Evolutionary conservation across 2,797 vertebrate genomes (phyloP), one percentile per base, ranked within the genome.

Genomic region (Acanthurus leucopareius): DNA sequence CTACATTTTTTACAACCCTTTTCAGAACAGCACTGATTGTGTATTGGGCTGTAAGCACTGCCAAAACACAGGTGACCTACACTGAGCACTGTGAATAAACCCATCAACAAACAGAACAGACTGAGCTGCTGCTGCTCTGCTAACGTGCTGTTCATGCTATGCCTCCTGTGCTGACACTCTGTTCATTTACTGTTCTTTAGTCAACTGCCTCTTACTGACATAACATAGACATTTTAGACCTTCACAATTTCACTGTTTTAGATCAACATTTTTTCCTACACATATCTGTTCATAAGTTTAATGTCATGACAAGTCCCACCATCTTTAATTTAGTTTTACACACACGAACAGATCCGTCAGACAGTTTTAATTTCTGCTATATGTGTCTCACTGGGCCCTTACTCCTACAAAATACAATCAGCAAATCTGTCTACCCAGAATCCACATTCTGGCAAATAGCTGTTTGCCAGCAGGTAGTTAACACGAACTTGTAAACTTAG

Each of bases 371-470:
- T 80, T 59, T 28, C 65, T 76, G 77, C 80, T 89, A 89, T 89
- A 82, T 88, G 87, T 45, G 66, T 86, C 87, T 87, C 89, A 49
- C 69, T 81, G 72, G 88, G 79, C 52, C 65, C 71, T 87, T 78
- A 76, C 87, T 79, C 78, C 75, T 61, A 69, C 73, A 79, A 82
- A 89, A 92, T 86, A 82, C 86, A 88, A 91, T 90, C 87, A 79
- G 87, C 79, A 90, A 90, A 94, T 91, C 80, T 90, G 88, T 91
- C 92, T 89, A 90, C 84, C 69, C 83, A 72, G 79, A 91, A 84
- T 85, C 86, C 77, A 76, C 82, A 89, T 88, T 82, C 85, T 82
- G 88, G 81, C 73, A 60, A 75, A 86, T 86, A 91, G 62, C 77
- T 75, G 73, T 53, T 64, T 73, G 77, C 79, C 89, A 92, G 85